Evolutionary conservation across 2,888 invertebrate genomes (phyloP).

Genomic region (Ectemnius cavifrons): DNA sequence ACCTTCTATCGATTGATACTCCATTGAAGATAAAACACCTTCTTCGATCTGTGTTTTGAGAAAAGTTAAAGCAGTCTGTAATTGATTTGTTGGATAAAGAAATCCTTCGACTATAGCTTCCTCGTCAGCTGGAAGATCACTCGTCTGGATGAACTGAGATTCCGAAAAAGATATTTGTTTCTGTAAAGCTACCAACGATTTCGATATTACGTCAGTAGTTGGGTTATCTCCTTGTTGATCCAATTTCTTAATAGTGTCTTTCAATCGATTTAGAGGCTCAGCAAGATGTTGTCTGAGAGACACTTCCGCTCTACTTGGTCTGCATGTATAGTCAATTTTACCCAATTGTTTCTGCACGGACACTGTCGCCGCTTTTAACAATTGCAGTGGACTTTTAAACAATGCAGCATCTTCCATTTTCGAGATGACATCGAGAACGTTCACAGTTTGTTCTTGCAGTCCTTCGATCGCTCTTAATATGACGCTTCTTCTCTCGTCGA

Average conservation of each 20-base stretch:
- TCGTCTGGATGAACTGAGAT: conserved; percentile 63
- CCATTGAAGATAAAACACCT: conserved; percentile 31
- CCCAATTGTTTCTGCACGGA: conserved; percentile 63
- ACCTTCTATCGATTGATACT: conserved; percentile 44
- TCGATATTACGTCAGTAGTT: conserved; percentile 61
- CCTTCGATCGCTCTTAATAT: conserved; percentile 64
- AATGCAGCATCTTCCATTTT: conserved; percentile 28
- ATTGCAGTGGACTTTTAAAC: conserved; percentile 50
- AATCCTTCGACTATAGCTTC: conserved; percentile 75
- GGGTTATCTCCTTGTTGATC: conserved; percentile 60
- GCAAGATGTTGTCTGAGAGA: conserved; percentile 56
- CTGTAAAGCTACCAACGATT: conserved; percentile 68
- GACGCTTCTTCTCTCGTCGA: conserved; percentile 67
- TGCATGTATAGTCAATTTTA: conserved; percentile 60
- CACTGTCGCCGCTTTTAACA: conserved; percentile 58
- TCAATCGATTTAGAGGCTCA: conserved; percentile 63
- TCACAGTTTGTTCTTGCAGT: conserved; percentile 54
- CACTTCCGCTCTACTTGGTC: conserved; percentile 49
- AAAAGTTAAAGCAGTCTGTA: conserved; percentile 64
- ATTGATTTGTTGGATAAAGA: conserved; percentile 70
- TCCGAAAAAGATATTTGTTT: conserved; percentile 70
- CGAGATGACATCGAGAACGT: conserved; percentile 45
- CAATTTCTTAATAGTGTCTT: conserved; percentile 59
- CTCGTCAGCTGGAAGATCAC: conserved; percentile 68
- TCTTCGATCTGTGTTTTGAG: conserved; percentile 56